Percentiles rank a stretch among this genome's conserved stretches.
These are phyloP conservation scores for Uria lomvia DNA, from an alignment of 2,113 vertebrate species.

Conservation along the genomic window DNA sequence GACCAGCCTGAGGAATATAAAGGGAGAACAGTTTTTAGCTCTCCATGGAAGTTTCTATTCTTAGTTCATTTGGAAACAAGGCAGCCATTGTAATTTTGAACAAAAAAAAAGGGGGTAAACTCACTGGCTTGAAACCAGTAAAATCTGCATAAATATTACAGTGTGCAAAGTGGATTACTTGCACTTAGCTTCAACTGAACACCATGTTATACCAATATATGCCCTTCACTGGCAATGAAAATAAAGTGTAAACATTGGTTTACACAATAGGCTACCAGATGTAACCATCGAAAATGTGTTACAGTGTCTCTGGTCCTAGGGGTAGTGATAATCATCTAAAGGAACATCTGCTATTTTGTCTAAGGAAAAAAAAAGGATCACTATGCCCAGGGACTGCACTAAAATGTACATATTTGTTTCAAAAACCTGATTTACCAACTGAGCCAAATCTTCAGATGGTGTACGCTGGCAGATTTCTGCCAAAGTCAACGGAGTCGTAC, in stretches of 20 bases:
- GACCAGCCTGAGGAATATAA: background rate
- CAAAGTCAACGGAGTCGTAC: background rate
- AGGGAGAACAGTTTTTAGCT: background rate
- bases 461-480: background rate
- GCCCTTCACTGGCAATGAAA: background rate
- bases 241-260: background rate
- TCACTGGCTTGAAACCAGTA: background rate
- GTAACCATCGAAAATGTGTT: background rate
- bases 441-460: slow-evolving; percentile 11
- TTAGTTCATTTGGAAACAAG: background rate
- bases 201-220: background rate
- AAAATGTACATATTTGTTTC: background rate
- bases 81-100: background rate
- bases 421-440: background rate
- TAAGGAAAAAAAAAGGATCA: background rate
- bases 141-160: background rate
- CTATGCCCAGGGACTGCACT: background rate
- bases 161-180: background rate
- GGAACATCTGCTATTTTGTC: background rate
- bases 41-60: background rate
- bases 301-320: background rate
- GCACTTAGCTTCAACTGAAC: background rate
- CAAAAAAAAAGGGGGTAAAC: background rate
- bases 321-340: background rate
- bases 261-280: background rate